Conservation (phyloP, 1,140 invertebrate species). For the Daktulosphaira vitifoliae region DNA sequence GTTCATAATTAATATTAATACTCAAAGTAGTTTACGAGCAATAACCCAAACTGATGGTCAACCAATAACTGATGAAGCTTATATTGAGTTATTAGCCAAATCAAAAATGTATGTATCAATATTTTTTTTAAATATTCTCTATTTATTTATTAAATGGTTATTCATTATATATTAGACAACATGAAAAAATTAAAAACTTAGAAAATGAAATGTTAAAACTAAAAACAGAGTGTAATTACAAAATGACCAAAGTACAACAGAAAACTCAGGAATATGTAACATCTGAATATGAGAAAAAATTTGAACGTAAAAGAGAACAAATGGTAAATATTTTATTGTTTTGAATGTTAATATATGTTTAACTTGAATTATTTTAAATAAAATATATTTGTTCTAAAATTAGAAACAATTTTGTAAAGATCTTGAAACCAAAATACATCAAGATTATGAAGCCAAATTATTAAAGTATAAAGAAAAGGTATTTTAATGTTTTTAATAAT, state of each 20-base stretch:
- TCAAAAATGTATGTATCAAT: constrained; percentile 12
- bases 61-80: background rate
- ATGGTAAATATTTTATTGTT: background rate
- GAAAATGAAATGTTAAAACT: constrained; percentile 3
- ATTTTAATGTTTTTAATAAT: background rate
- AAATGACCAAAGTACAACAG: constrained; percentile 25
- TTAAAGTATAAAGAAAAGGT: constrained; percentile 31
- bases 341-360: no score
- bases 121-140: no score
- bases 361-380: background rate
- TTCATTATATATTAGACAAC: constrained; percentile 18
- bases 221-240: constrained; percentile 9
- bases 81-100: background rate
- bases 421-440: constrained; percentile 8
- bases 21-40: background rate
- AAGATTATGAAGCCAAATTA: constrained; percentile 30
- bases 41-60: background rate
- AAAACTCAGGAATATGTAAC: constrained; percentile 28
- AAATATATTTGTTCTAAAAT: background rate
- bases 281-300: constrained; percentile 27
- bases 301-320: constrained; percentile 24
- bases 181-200: background rate
- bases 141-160: no score
- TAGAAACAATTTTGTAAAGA: constrained; percentile 34
- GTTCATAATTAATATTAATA: constrained; percentile 17